These are phyloP conservation scores for Drosophila neonasuta DNA, from an alignment of 2,888 invertebrate genomes.

Conservation along the genomic window DNA sequence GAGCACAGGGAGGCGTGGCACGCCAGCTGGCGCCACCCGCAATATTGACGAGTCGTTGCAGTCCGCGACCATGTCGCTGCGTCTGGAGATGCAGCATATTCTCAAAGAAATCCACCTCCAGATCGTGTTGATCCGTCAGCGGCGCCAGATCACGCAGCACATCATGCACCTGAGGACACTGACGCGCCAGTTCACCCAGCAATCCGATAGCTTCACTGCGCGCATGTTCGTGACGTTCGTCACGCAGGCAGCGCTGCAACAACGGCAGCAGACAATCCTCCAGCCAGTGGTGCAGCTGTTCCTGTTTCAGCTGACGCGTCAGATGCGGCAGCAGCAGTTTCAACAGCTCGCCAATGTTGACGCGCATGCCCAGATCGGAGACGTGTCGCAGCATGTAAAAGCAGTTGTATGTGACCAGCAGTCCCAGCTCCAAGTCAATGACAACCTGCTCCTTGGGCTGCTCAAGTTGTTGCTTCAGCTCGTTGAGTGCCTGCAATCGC, in stretches of 20 bases:
- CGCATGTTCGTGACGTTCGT: conserved; percentile 87
- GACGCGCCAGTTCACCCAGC: conserved; percentile 89
- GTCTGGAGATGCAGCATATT: conserved; percentile 94
- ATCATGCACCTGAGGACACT: conserved; percentile 88
- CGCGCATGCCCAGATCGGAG: conserved; percentile 92
- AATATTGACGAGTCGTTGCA: conserved; percentile 88
- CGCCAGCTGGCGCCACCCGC: conserved; percentile 84
- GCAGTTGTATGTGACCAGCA: conserved; percentile 91
- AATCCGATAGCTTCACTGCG: conserved; percentile 91
- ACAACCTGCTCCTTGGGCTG: conserved; percentile 80
- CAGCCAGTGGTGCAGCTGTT: conserved; percentile 87
- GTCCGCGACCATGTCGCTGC: conserved; percentile 92
- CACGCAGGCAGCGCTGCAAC: conserved; percentile 87
- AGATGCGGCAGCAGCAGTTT: conserved; percentile 87
- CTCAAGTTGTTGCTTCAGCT: conserved; percentile 84
- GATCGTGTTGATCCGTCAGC: conserved; percentile 86
- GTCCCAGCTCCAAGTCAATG: conserved; percentile 86
- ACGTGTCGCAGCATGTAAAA: conserved; percentile 90
- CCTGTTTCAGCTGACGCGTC: conserved; percentile 82
- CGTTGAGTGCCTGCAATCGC: conserved; percentile 90
- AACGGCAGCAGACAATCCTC: conserved; percentile 88
- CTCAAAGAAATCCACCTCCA: conserved; percentile 96
- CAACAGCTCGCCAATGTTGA: conserved; percentile 89
- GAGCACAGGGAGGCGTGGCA: conserved; percentile 84
- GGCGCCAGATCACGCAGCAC: conserved; percentile 88